A percentile compares a stretch with the other conserved stretches of the same genome.
Conservation (phyloP, 2,888 invertebrate species). For the Drosophila ezoana region DNA sequence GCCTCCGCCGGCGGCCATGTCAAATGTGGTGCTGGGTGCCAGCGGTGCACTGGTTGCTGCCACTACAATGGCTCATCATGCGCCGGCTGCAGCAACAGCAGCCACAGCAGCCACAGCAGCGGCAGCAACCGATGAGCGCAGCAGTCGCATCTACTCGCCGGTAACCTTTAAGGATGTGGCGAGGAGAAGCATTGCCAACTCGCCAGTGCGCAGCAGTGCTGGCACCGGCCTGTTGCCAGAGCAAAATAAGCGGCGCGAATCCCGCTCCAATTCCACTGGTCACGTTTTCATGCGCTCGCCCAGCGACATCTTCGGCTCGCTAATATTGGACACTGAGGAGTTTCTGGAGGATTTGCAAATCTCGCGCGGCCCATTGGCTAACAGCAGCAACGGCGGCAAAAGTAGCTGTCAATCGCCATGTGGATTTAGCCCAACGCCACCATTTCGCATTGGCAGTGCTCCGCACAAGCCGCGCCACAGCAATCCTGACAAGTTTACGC, state of each 20-base stretch:
- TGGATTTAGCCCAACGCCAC: constrained; percentile 87
- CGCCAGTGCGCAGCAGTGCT: constrained; percentile 87
- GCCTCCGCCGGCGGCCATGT: constrained; percentile 31
- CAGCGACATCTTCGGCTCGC: constrained; percentile 87
- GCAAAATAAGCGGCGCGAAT: constrained; percentile 86
- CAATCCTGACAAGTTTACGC: constrained; percentile 82
- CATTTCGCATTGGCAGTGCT: constrained; percentile 87
- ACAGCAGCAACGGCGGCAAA: constrained; percentile 60
- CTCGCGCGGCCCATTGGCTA: constrained; percentile 79
- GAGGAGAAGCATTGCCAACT: constrained; percentile 91
- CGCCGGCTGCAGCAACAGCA: constrained; percentile 16
- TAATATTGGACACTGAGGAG: constrained; percentile 87
- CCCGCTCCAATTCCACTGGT: constrained; percentile 90
- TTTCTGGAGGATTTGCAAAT: constrained; percentile 85
- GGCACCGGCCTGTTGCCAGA: constrained; percentile 27
- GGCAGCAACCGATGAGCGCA: constrained; percentile 86
- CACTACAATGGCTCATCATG: constrained; percentile 59
- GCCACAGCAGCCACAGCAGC: constrained; percentile 1
- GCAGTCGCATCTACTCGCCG: constrained; percentile 91
- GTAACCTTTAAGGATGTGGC: constrained; percentile 94
- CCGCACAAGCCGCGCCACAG: constrained; percentile 84
- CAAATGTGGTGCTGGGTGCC: constrained; percentile 63
- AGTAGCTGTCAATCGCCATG: constrained; percentile 62
- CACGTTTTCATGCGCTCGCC: constrained; percentile 87
- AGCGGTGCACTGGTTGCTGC: constrained; percentile 57